These are phyloP conservation scores for Pseudorectes ferrugineus DNA, from an alignment of 2,113 vertebrate genomes.

Conservation along the genomic window DNA sequence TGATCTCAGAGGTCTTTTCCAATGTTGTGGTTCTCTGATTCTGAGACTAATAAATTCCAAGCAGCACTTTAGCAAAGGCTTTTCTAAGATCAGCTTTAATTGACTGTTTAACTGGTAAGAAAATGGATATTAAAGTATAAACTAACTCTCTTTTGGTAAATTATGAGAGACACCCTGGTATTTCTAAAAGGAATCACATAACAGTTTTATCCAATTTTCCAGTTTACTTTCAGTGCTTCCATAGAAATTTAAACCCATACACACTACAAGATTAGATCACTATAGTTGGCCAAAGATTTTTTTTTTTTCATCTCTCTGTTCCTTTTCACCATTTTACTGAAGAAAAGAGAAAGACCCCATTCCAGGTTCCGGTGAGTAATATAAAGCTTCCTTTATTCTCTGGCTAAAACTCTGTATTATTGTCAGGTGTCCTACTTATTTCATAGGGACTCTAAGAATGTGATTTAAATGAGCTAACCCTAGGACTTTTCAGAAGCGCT, in stretches of 20 bases:
- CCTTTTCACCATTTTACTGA: background rate
- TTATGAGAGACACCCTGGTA: background rate
- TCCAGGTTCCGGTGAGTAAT: background rate
- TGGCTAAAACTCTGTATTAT: background rate
- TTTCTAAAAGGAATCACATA: background rate
- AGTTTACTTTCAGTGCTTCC: background rate
- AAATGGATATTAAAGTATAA: background rate
- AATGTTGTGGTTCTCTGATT: background rate
- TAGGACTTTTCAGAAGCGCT: background rate
- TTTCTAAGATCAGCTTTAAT: background rate
- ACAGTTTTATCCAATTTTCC: background rate
- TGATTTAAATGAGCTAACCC: background rate
- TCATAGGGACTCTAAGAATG: background rate
- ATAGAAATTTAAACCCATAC: background rate
- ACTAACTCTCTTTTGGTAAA: background rate
- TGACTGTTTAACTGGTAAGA: background rate
- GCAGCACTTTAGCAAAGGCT: background rate
- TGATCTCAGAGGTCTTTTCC: background rate
- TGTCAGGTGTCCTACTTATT: fast-evolving
- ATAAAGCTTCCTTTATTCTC: background rate
- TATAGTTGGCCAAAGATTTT: background rate
- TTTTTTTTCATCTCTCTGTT: background rate
- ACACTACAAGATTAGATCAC: background rate
- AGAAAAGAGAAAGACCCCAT: background rate
- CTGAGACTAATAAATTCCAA: background rate